These are phyloP conservation scores for Hozukius guyotensis DNA, from an alignment of 2,797 vertebrate genomes.

Conservation along the genomic window DNA sequence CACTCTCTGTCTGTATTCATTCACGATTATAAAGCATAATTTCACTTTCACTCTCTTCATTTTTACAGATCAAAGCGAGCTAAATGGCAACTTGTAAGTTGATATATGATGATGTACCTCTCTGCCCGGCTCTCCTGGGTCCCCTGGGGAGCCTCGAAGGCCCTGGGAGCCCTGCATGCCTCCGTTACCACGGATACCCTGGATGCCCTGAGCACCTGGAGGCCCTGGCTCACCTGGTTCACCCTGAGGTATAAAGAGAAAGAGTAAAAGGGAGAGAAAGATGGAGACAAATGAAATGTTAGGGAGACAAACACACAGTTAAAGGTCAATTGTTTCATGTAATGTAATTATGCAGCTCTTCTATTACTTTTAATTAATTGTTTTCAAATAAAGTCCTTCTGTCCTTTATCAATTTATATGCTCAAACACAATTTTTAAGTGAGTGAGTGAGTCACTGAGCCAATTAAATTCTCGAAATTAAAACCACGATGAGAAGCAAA, in stretches of 20 bases:
- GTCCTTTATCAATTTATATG: slow-evolving; percentile 28
- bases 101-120: slow-evolving; percentile 71
- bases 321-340: slow-evolving; percentile 25
- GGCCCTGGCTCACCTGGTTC: slow-evolving; percentile 87
- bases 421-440: slow-evolving; percentile 49
- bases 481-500: slow-evolving; percentile 45
- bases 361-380: slow-evolving; percentile 57
- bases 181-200: slow-evolving; percentile 87
- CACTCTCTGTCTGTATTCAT: background rate
- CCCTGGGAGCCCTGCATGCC: slow-evolving; percentile 86
- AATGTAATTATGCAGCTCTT: slow-evolving; percentile 29
- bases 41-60: background rate
- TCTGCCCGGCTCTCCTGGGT: slow-evolving; percentile 81
- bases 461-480: slow-evolving; percentile 66
- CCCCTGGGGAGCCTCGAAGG: slow-evolving; percentile 80
- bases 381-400: slow-evolving; percentile 34
- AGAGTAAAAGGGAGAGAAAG: background rate
- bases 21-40: background rate
- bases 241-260: slow-evolving; percentile 77
- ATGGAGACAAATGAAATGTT: background rate
- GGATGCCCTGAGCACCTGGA: slow-evolving; percentile 89
- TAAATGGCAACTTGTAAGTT: background rate
- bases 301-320: slow-evolving; percentile 5
- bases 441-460: slow-evolving; percentile 53
- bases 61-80: background rate